These are phyloP conservation scores for Caenorhabditis sinica DNA, from an alignment of 2,888 invertebrate genomes.

Conservation along the genomic window DNA sequence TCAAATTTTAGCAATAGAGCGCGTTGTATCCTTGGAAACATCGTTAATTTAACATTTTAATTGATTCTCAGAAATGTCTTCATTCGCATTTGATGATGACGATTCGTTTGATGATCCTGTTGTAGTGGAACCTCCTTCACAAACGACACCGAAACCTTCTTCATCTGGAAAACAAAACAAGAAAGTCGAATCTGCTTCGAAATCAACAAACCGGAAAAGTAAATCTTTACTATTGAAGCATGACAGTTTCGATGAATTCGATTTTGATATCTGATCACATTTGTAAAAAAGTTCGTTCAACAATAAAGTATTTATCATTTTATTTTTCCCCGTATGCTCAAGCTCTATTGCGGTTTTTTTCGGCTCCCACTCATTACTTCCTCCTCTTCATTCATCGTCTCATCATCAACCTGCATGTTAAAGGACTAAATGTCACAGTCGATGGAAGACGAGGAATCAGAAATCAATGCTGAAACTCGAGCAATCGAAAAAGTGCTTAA, in stretches of 20 bases:
- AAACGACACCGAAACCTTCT: constrained; percentile 22
- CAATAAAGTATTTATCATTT: neutral
- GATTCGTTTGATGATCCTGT: constrained; percentile 52
- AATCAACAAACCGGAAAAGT: neutral
- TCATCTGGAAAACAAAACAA: neutral
- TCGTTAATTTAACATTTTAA: neutral
- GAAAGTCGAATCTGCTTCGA: constrained; percentile 1
- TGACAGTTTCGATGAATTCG: constrained; percentile 64
- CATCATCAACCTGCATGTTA: neutral
- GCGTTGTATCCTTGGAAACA: too few species aligned
- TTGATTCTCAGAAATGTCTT: constrained; percentile 35
- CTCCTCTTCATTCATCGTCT: neutral
- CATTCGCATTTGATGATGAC: constrained; percentile 51
- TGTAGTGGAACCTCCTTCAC: neutral
- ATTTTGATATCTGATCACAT: constrained; percentile 52
- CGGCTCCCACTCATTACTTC: neutral
- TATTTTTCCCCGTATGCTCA: too few species aligned
- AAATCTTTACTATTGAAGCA: constrained; percentile 25
- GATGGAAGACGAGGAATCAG: constrained; percentile 17
- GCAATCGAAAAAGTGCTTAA: constrained; percentile 77
- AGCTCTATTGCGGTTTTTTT: too few species aligned
- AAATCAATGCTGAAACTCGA: constrained; percentile 62
- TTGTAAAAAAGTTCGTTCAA: neutral
- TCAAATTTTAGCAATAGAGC: too few species aligned
- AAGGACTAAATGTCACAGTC: neutral